Conservation (phyloP, 2,113 vertebrate genomes). For the Nerophis lumbriciformis region DNA sequence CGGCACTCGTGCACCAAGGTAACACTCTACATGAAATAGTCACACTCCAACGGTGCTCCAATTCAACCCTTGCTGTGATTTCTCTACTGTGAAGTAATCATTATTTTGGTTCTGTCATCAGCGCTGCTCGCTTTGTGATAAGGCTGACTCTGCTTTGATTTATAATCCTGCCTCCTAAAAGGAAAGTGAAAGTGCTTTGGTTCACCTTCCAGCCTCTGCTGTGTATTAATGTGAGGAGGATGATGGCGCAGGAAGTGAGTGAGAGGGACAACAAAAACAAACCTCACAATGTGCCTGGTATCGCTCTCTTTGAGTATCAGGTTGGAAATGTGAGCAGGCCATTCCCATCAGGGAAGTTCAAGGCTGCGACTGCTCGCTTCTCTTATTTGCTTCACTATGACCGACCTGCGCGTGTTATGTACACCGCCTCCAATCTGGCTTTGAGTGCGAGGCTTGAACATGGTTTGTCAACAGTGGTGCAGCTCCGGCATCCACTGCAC, state of each 20-base stretch:
- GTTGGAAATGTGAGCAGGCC: neutral
- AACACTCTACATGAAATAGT: no score
- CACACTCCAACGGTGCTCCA: no score
- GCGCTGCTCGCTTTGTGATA: conserved; percentile 29
- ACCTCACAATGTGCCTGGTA: neutral
- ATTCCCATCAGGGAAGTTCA: conserved; percentile 21
- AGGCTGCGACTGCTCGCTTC: conserved; percentile 30
- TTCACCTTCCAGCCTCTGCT: conserved; percentile 23
- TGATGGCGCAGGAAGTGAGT: neutral
- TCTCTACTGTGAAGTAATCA: conserved; percentile 10
- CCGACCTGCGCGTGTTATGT: conserved; percentile 52
- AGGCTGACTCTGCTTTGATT: no score
- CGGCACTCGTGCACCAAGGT: no score
- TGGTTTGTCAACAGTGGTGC: conserved; percentile 37
- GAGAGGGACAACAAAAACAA: neutral
- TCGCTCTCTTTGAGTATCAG: neutral
- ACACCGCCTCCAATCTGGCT: conserved; percentile 37
- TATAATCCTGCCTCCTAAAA: no score
- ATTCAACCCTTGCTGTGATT: no score
- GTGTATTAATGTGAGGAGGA: neutral
- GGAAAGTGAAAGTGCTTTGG: conserved; percentile 12
- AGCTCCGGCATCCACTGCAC: conserved; percentile 5
- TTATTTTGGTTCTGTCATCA: conserved; percentile 27
- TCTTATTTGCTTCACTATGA: conserved; percentile 38
- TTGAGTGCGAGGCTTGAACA: conserved; percentile 30